These are phyloP conservation scores for Macaria notata DNA, from an alignment of 2,888 invertebrate genomes.

Conservation along the genomic window DNA sequence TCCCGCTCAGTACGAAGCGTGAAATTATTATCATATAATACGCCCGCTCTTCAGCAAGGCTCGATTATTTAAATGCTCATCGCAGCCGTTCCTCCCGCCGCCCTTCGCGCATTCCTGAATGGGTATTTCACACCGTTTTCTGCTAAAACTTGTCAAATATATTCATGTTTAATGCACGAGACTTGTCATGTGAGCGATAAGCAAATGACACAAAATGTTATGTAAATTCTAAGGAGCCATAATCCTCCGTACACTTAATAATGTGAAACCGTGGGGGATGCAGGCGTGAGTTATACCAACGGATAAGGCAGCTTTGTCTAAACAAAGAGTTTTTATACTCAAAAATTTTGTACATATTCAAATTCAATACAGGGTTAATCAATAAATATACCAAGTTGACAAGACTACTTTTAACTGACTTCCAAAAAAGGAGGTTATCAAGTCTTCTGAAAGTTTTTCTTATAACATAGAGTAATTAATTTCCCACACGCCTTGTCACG, in stretches of 20 bases:
- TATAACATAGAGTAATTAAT: too few species aligned
- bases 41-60: conserved; percentile 63
- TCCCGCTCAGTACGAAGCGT: conserved; percentile 59
- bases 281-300: conserved; percentile 65
- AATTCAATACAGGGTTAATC: conserved; percentile 39
- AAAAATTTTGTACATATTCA: not conserved
- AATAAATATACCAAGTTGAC: conserved; percentile 1
- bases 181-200: conserved; percentile 78
- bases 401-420: too few species aligned
- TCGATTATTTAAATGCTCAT: conserved; percentile 79
- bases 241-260: conserved; percentile 71
- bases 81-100: conserved; percentile 42
- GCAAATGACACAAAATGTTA: conserved; percentile 80
- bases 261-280: conserved; percentile 61
- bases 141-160: conserved; percentile 75
- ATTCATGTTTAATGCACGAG: conserved; percentile 75
- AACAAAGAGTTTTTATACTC: conserved; percentile 41
- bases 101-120: conserved; percentile 59
- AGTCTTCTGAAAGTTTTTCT: too few species aligned
- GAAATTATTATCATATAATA: conserved; percentile 82
- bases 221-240: conserved; percentile 75
- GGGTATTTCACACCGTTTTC: conserved; percentile 56
- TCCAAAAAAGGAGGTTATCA: too few species aligned
- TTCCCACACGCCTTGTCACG: too few species aligned
- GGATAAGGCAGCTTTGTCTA: conserved; percentile 64